Percentiles rank a stretch among this genome's conserved stretches.
Evolutionary conservation across 2,113 vertebrate genomes (phyloP).

Genomic region (Oncorhynchus tshawytscha): DNA sequence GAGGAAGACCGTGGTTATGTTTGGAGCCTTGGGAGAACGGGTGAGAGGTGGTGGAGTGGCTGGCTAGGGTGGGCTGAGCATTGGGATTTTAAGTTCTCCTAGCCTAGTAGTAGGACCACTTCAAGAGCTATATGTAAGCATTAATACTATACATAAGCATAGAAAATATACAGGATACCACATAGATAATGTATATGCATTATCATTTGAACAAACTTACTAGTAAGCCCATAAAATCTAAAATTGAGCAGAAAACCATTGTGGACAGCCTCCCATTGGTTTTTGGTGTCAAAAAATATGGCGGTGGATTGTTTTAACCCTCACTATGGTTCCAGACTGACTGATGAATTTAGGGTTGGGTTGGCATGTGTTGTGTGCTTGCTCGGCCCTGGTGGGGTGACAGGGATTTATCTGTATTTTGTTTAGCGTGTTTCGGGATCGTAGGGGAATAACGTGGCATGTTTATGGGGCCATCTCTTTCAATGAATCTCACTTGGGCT

Average conservation of each 20-base stretch:
- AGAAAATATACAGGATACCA: too few species aligned
- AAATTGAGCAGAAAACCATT: background rate
- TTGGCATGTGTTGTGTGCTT: conserved; percentile 9
- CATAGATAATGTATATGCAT: too few species aligned
- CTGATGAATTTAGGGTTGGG: background rate
- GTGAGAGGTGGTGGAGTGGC: conserved; percentile 50
- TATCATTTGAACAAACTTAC: background rate
- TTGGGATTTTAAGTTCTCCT: background rate
- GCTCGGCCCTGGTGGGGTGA: conserved; percentile 8
- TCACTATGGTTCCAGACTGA: background rate
- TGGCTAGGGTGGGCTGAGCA: conserved; percentile 20
- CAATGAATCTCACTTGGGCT: conserved; percentile 44
- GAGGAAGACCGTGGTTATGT: conserved; percentile 33
- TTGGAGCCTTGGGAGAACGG: conserved; percentile 36
- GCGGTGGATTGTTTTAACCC: background rate
- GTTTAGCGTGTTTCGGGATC: conserved; percentile 21
- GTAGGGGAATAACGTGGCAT: conserved; percentile 28
- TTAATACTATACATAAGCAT: background rate
- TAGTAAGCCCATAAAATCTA: background rate
- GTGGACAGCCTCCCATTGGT: background rate
- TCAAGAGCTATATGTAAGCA: background rate
- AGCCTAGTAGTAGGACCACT: too few species aligned
- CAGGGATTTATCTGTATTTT: conserved; percentile 44
- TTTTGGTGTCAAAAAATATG: background rate
- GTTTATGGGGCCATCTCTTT: conserved; percentile 46